Evolutionary conservation across 2,888 invertebrate genomes (phyloP), one percentile per base, ranked within the genome.

Genomic region (Mythimna loreyi): DNA sequence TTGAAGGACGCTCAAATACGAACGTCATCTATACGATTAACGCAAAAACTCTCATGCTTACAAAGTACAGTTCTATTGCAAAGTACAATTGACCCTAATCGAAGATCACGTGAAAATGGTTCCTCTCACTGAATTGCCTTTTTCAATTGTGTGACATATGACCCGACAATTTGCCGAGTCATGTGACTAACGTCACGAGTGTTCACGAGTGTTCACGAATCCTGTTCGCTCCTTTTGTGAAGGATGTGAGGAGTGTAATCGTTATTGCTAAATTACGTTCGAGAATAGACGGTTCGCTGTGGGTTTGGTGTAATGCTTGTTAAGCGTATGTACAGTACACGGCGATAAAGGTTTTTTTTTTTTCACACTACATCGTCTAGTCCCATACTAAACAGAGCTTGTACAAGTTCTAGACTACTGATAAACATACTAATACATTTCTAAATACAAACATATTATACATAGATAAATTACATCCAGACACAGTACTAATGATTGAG

Each of bases 181-280:
- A 77, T 74, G 64, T 84, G 80, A 84, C 72, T 56, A 33, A 56
- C 25, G 33, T 64, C 60, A 47, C 65, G 72, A 75, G 67, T 25
- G 19, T 69, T 69, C 60, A 56, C 66, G 71, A 73, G 66, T 25
- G 19, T 69, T 69, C 60, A 56, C 66, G 71, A 73, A 64, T 30
- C 30, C 80, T 67, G 72, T 83, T 80, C 57, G 60, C 52, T 80
- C 68, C 78, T 70, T 80, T 79, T 69, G 75, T 80, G 61, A 58
- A 82, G 72, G 65, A 72, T 71, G 75, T 71, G 69, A 67, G 71
- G 75, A 78, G 62, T 71, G 75, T 63, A 67, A 71, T 73, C 80
- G 68, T 83, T 82, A 80, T 81, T 80, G 82, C 80, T 76, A 82
- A 83, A 84, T 78, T 83, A 83, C 74, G 57, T 43, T 71, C 52